Evolutionary conservation across 2,797 vertebrate genomes (phyloP).

Genomic region (Jordanella pulchra): DNA sequence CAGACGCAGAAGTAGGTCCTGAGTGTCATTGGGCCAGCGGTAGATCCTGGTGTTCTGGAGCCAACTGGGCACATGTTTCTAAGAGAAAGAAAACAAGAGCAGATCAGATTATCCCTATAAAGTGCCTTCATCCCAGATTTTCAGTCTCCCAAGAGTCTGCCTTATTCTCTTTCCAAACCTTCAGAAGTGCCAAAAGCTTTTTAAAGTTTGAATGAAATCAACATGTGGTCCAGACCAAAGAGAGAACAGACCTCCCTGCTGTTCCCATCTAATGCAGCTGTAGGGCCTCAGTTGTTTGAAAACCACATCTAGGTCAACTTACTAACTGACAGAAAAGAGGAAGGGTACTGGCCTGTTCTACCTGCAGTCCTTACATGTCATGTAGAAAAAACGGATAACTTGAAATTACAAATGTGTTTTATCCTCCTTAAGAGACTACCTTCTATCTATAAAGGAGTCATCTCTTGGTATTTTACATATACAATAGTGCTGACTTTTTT

Average conservation of each 20-base stretch:
- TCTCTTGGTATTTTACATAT: too few relatives aligned
- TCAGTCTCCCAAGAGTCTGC: background rate
- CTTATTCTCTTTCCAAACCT: background rate
- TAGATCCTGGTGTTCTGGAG: conserved; percentile 91
- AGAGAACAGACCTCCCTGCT: background rate
- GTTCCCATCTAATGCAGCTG: background rate
- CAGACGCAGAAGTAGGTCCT: conserved; percentile 89
- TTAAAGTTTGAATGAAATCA: background rate
- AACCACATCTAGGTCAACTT: background rate
- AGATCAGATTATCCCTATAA: background rate
- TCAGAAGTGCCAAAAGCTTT: background rate
- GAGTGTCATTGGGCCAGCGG: conserved; percentile 87
- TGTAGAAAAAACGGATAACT: background rate
- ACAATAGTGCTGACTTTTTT: too few relatives aligned
- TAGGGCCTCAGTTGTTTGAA: background rate
- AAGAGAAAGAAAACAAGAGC: conserved; percentile 10
- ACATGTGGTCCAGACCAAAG: background rate
- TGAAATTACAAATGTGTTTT: background rate
- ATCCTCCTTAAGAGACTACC: background rate
- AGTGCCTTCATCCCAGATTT: background rate
- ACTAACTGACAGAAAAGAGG: background rate
- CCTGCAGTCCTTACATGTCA: background rate
- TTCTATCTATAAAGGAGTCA: too few relatives aligned
- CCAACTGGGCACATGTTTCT: conserved; percentile 92
- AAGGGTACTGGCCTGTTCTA: background rate